Evolutionary conservation across 2,888 invertebrate genomes (phyloP).

Genomic region (Netelia fuscicornis): DNA sequence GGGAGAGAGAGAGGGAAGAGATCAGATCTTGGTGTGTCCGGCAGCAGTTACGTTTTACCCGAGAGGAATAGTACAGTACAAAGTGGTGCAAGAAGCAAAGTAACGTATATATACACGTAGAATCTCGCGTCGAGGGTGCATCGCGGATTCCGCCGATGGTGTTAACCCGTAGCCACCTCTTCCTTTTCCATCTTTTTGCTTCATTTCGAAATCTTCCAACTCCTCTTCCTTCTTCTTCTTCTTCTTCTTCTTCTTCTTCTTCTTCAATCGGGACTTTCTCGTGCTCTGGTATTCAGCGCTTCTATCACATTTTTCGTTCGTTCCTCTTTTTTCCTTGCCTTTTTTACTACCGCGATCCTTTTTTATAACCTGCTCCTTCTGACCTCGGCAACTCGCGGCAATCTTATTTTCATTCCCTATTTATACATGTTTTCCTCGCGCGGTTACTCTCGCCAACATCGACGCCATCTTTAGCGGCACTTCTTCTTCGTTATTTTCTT

Average conservation of each 20-base stretch:
- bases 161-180: slow-evolving; percentile 63
- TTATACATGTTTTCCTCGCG: slow-evolving; percentile 27
- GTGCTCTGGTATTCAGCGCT: slow-evolving; percentile 51
- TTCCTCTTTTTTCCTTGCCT: too few relatives aligned
- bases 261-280: slow-evolving; percentile 30
- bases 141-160: slow-evolving; percentile 61
- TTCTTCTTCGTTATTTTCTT: slow-evolving; percentile 47
- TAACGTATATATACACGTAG: slow-evolving; percentile 17
- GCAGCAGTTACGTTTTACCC: slow-evolving; percentile 62
- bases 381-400: slow-evolving; percentile 3
- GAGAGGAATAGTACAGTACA: slow-evolving; percentile 60
- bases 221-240: slow-evolving; percentile 3
- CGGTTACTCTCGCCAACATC: slow-evolving; percentile 10
- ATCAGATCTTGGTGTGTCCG: slow-evolving; percentile 71
- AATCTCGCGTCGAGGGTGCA: slow-evolving; percentile 50
- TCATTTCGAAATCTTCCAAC: slow-evolving; percentile 41
- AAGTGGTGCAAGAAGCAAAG: slow-evolving; percentile 64
- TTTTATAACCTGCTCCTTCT: slow-evolving; percentile 15
- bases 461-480: slow-evolving; percentile 45
- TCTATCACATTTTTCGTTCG: slow-evolving; percentile 22
- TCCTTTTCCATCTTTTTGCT: slow-evolving; percentile 47
- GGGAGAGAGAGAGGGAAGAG: slow-evolving; percentile 63
- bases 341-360: background rate
- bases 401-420: slow-evolving; percentile 22
- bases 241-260: slow-evolving; percentile 30